These are phyloP conservation scores for Cyrtodaria siliqua DNA, from an alignment of 2,888 invertebrate genomes.

Conservation along the genomic window DNA sequence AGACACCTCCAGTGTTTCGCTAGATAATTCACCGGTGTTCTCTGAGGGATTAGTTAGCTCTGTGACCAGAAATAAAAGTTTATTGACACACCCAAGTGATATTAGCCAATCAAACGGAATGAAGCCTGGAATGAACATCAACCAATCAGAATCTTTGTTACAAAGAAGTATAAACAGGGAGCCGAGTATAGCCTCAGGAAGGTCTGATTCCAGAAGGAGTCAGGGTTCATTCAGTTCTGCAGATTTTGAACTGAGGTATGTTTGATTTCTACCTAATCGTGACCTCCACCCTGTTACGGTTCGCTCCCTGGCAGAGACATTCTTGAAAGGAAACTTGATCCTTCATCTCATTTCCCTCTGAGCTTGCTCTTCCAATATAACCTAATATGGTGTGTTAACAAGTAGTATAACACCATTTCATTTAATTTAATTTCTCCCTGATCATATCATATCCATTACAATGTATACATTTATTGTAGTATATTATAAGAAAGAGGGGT, in stretches of 20 bases:
- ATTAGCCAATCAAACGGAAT: background rate
- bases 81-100: background rate
- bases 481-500: no score
- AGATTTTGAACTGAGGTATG: conserved; percentile 74
- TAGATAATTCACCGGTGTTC: conserved; percentile 19
- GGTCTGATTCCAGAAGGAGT: conserved; percentile 56
- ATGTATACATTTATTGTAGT: no score
- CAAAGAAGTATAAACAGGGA: conserved; percentile 43
- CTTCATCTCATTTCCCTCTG: no score
- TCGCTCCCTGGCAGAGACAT: no score
- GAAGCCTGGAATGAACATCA: background rate
- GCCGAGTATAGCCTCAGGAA: conserved; percentile 65
- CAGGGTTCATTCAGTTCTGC: conserved; percentile 73
- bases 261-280: no score
- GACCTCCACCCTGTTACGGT: no score
- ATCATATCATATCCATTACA: no score
- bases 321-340: no score
- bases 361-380: no score
- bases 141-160: conserved; percentile 16
- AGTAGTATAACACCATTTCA: no score
- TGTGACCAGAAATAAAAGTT: conserved; percentile 3
- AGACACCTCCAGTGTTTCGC: conserved; percentile 21
- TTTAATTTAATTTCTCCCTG: no score
- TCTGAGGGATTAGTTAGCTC: conserved; percentile 9
- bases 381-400: no score